Base-by-base conservation (phyloP, 2,888 invertebrate genomes). In the Volucella inanis region DNA sequence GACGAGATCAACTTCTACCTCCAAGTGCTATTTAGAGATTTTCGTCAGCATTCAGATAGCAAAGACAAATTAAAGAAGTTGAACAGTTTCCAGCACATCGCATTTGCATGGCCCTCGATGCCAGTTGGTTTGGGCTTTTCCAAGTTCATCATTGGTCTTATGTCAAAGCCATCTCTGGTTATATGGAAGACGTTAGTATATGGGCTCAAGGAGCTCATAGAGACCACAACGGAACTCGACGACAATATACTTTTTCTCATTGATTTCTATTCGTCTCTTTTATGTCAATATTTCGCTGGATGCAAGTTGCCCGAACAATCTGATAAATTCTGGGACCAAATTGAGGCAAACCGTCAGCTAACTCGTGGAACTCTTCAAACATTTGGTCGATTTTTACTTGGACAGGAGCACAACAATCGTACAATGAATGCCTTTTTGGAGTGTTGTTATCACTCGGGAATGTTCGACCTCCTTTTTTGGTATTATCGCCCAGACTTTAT, bases 121-220 rank as follows among this genome's bases (percentile, higher is more conserved):
- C 88, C 89, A 1, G 90, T 89, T 0, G 92, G 92, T 0, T 77
- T 78, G 4, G 89, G 89, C 1, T 92, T 92, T 64, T 90, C 90
- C 0, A 90, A 90, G 45, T 88, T 92, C 0, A 87, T 92, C 1
- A 88, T 89, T 3, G 89, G 89, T 2, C 79, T 92, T 0, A 89
- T 90, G 87, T 89, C 91, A 0, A 92, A 91, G 68, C 91, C 91
- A 1, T 91, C 92, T 1, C 75, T 92, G 45, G 90, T 90, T 3
- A 90, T 92, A 12, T 92, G 92, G 92, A 90, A 90, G 57, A 89
- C 90, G 2, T 78, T 92, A 31, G 80, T 91, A 11, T 90, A 88
- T 78, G 87, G 88, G 1, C 87, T 92, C 2, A 88, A 87, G 14
- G 90, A 90, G 11, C 81, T 90, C 14, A 79, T 91, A 8, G 75